A percentile compares a stretch with the other conserved stretches of the same genome.
Evolutionary conservation across 2,113 vertebrate genomes (phyloP).

Genomic region (Pelusios castaneus): DNA sequence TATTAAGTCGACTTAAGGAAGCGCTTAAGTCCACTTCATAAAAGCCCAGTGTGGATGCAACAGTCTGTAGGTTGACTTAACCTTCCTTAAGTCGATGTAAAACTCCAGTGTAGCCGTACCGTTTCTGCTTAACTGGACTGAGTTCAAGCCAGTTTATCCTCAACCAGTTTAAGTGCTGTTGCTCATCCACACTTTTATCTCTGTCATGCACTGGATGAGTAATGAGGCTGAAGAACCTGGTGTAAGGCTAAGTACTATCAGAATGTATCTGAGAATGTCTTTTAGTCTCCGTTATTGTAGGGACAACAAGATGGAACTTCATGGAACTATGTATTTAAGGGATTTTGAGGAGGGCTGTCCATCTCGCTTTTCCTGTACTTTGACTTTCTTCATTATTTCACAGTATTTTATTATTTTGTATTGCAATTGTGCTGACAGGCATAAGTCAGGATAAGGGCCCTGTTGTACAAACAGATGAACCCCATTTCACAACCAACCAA

Average conservation of each 20-base stretch:
- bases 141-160: not conserved
- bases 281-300: not conserved
- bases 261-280: not conserved
- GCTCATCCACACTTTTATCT: not conserved
- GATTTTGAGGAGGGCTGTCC: not conserved
- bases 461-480: not conserved
- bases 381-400: not conserved
- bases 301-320: not conserved
- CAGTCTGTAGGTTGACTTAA: too few relatives aligned
- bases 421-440: not conserved
- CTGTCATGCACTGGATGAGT: not conserved
- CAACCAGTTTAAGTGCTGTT: not conserved
- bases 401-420: not conserved
- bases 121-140: not conserved
- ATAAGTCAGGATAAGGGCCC: not conserved
- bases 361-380: not conserved
- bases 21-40: too few relatives aligned
- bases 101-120: too few relatives aligned
- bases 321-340: not conserved
- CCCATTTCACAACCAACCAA: not conserved
- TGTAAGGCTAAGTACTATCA: not conserved
- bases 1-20: too few relatives aligned
- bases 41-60: too few relatives aligned
- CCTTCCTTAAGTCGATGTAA: too few relatives aligned
- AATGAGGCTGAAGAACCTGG: not conserved